These are phyloP conservation scores for Teleiodes luculella DNA, from an alignment of 2,888 invertebrate genomes.

Conservation along the genomic window DNA sequence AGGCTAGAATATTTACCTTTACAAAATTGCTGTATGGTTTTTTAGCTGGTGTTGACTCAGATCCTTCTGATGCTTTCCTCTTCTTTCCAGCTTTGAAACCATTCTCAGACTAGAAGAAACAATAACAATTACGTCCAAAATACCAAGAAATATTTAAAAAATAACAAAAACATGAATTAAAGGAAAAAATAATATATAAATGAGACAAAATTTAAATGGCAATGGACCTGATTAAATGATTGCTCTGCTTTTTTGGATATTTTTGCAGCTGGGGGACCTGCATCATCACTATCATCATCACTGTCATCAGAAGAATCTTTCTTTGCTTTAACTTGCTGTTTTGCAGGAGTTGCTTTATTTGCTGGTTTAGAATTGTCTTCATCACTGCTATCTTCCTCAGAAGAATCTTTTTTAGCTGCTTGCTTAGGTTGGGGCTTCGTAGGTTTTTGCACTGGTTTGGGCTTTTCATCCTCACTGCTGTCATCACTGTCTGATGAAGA, in stretches of 20 bases:
- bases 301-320: constrained; percentile 31
- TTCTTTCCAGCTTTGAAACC: constrained; percentile 56
- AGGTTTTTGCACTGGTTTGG: constrained; percentile 36
- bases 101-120: constrained; percentile 36
- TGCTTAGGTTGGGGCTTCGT: constrained; percentile 31
- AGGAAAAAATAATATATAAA: background rate
- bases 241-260: constrained; percentile 34
- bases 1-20: constrained; percentile 60
- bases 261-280: constrained; percentile 43
- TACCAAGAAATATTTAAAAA: background rate
- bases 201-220: background rate
- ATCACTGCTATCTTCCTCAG: constrained; percentile 46
- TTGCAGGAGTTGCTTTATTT: constrained; percentile 31
- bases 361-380: constrained; percentile 33
- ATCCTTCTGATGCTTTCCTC: constrained; percentile 63
- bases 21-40: constrained; percentile 85
- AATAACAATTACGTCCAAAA: too few relatives aligned
- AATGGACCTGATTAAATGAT: constrained; percentile 32
- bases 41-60: constrained; percentile 58
- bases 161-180: background rate
- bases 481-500: constrained; percentile 50
- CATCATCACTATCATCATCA: constrained; percentile 32
- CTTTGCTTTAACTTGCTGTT: constrained; percentile 26
- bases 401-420: constrained; percentile 36
- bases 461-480: constrained; percentile 46